Evolutionary conservation across 2,888 invertebrate species (phyloP).

Genomic region (Scaptomyza tumidula): DNA sequence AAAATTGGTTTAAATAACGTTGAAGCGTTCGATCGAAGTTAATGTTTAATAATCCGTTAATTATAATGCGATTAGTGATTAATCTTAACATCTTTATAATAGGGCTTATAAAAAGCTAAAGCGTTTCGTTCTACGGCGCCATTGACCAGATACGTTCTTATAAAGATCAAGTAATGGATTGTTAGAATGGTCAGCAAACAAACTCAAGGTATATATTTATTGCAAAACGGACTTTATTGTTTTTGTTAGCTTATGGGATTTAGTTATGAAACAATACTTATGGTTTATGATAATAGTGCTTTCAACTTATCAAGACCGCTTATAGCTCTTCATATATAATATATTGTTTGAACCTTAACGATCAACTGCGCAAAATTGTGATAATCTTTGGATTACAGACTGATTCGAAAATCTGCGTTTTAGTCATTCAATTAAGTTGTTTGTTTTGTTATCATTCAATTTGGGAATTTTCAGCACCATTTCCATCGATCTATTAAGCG

Average conservation of each 20-base stretch:
- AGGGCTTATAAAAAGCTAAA: conserved; percentile 20
- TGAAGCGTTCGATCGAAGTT: conserved; percentile 14
- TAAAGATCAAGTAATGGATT: conserved; percentile 10
- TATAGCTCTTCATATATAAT: neutral
- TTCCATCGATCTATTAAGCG: conserved; percentile 40
- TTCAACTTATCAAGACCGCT: conserved; percentile 27
- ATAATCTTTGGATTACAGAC: neutral
- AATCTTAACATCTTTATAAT: conserved; percentile 52
- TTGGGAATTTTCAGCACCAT: conserved; percentile 8
- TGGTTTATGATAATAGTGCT: conserved; percentile 17
- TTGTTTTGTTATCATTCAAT: conserved; percentile 24
- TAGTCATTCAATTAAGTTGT: conserved; percentile 44
- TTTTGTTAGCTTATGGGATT: conserved; percentile 26
- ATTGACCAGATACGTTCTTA: neutral
- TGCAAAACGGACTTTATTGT: conserved; percentile 27
- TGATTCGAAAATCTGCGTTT: neutral
- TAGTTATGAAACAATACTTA: conserved; percentile 26
- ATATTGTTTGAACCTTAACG: conserved; percentile 11
- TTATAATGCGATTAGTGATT: conserved; percentile 39
- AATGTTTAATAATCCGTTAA: conserved; percentile 27
- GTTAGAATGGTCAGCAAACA: conserved; percentile 5
- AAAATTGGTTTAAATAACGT: neutral
- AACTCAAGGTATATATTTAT: conserved; percentile 4
- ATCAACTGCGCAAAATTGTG: conserved; percentile 18
- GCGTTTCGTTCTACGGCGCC: conserved; percentile 20